Evolutionary conservation across 2,113 vertebrate species (phyloP).

Genomic region (Coracopsis vasa): DNA sequence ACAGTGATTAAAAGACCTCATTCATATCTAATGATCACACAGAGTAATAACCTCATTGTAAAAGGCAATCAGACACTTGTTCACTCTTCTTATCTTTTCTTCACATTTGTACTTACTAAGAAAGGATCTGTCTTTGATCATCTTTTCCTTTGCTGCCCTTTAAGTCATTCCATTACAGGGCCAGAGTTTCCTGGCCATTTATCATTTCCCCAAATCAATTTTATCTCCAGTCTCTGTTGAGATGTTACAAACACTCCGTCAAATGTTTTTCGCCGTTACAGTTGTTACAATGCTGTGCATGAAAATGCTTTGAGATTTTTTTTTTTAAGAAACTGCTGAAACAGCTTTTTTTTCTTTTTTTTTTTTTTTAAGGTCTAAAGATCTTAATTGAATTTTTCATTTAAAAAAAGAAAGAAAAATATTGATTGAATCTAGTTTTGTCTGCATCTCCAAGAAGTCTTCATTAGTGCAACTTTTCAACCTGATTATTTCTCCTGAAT

Average conservation of each 20-base stretch:
- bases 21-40: conserved; percentile 40
- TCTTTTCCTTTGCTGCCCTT: conserved; percentile 14
- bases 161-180: conserved; percentile 36
- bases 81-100: conserved; percentile 48
- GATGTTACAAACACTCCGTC: not conserved
- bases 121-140: conserved; percentile 39
- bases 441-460: not conserved
- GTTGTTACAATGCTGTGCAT: not conserved
- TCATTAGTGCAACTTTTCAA: conserved; percentile 3
- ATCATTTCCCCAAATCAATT: conserved; percentile 18
- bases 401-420: not conserved
- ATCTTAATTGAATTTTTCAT: not conserved
- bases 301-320: not conserved
- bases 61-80: conserved; percentile 44
- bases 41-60: conserved; percentile 33
- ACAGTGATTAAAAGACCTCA: conserved; percentile 40
- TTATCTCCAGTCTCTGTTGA: not conserved
- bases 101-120: conserved; percentile 9
- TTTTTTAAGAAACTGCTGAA: not conserved
- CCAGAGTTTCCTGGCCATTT: conserved; percentile 8
- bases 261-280: not conserved
- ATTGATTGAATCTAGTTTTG: not conserved
- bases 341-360: not conserved
- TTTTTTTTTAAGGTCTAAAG: not conserved
- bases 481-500: not conserved